Evolutionary conservation across 2,797 vertebrate species (phyloP), one percentile per base, ranked within the genome.

Genomic region (Sebastiscus albofasciatus): DNA sequence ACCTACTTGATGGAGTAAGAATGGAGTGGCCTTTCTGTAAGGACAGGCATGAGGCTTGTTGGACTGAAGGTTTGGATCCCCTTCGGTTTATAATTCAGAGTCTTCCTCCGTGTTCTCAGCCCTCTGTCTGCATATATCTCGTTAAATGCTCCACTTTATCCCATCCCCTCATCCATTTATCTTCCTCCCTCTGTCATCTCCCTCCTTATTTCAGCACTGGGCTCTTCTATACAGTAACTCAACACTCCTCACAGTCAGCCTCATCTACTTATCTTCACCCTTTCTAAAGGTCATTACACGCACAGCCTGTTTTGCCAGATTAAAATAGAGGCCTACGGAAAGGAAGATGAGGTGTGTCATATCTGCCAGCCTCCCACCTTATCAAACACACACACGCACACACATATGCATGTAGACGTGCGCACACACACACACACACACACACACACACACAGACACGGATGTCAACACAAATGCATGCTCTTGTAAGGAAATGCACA

Each of bases 191-290:
- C 80, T 90, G 83, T 90, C 90, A 90, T 82, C 80, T 71, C 22
- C 81, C 77, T 74, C 77, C 75, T 82, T 85, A 83, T 90, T 91
- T 80, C 80, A 73, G 80, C 69, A 22, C 66, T 16, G 42, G 65
- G 81, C 77, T 88, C 62, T 73, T 82, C 76, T 69, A 64, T 86
- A 87, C 87, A 85, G 89, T 87, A 93, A 89, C 88, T 89, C 84
- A 79, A 82, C 80, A 34, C 85, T 88, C 71, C 84, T 90, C 85
- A 81, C 85, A 87, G 79, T 81, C 87, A 85, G 84, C 80, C 90
- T 88, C 87, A 89, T 93, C 90, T 89, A 91, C 90, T 91, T 90
- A 92, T 90, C 92, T 88, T 87, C 89, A 92, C 84, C 89, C 84
- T 90, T 89, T 91, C 87, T 80, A 92, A 92, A 93, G 92, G 91